Evolutionary conservation across 2,888 invertebrate genomes (phyloP).

Genomic region (Drosophila cyrtoloma): DNA sequence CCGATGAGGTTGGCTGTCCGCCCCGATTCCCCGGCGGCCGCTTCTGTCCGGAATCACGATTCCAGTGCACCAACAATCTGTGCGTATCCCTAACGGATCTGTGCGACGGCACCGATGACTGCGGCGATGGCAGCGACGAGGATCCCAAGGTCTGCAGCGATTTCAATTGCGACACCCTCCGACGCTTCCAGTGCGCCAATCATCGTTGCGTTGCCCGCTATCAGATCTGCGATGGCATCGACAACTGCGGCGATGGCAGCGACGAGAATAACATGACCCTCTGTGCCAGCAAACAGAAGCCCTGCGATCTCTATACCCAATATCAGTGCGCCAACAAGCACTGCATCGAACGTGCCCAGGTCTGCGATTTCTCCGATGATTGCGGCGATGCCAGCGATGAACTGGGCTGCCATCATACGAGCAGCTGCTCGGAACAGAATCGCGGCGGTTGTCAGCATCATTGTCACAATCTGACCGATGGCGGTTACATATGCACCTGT

Average conservation of each 20-base stretch:
- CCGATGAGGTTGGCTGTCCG: constrained; percentile 95
- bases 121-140: constrained; percentile 96
- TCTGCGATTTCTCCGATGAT: constrained; percentile 96
- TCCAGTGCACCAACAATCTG: constrained; percentile 96
- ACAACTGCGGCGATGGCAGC: constrained; percentile 97
- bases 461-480: constrained; percentile 93
- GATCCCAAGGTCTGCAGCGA: constrained; percentile 91
- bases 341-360: constrained; percentile 91
- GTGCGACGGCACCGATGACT: constrained; percentile 97
- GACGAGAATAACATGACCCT: constrained; percentile 98
- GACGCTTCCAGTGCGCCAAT: constrained; percentile 95
- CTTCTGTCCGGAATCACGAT: constrained; percentile 95
- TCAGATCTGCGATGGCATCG: constrained; percentile 95
- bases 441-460: constrained; percentile 96
- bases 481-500: constrained; percentile 96
- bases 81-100: constrained; percentile 96
- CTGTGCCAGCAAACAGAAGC: constrained; percentile 91
- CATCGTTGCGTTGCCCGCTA: constrained; percentile 94
- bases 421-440: constrained; percentile 87
- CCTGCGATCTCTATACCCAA: constrained; percentile 92
- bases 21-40: constrained; percentile 94
- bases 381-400: constrained; percentile 97
- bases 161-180: constrained; percentile 93
- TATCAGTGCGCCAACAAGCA: constrained; percentile 95
- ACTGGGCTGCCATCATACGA: constrained; percentile 92